These are phyloP conservation scores for Chrysaora quinquecirrha DNA, from an alignment of 30 jellyfish, hydroid and myxozoan genomes.

Conservation along the genomic window DNA sequence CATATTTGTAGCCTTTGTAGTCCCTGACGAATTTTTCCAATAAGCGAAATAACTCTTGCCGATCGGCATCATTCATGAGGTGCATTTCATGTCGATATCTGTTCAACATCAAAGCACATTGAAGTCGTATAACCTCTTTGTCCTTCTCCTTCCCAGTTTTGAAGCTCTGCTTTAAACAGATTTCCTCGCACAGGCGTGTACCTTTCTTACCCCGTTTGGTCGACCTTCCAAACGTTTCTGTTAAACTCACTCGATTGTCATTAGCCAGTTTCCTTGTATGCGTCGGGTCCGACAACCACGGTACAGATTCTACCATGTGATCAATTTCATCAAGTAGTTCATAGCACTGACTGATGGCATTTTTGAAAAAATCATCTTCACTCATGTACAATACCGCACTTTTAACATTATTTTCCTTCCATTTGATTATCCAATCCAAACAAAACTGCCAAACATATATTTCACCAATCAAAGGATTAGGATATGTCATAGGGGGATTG, in stretches of 20 bases:
- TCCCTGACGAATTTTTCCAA: slow-evolving; percentile 19
- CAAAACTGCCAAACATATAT: slow-evolving; percentile 66
- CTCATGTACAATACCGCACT: slow-evolving; percentile 34
- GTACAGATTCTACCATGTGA: slow-evolving; percentile 53
- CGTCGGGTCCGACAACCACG: slow-evolving; percentile 29
- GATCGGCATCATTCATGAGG: neutral
- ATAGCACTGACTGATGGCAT: slow-evolving; percentile 48
- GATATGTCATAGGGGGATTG: slow-evolving; percentile 56
- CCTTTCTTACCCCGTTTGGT: slow-evolving; percentile 21
- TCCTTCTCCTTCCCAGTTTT: slow-evolving; percentile 32
- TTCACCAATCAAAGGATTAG: slow-evolving; percentile 61
- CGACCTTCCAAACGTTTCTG: slow-evolving; percentile 22
- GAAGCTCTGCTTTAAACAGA: slow-evolving; percentile 2
- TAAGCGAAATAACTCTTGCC: slow-evolving; percentile 5
- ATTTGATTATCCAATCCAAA: slow-evolving; percentile 45
- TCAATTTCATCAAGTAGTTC: slow-evolving; percentile 49
- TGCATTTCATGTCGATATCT: slow-evolving; percentile 8
- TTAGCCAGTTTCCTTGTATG: slow-evolving; percentile 36
- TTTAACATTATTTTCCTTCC: slow-evolving; percentile 33
- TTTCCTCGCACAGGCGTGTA: slow-evolving; percentile 16
- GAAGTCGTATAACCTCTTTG: slow-evolving; percentile 44
- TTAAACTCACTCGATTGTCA: slow-evolving; percentile 35
- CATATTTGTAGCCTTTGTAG: slow-evolving; percentile 24
- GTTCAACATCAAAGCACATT: slow-evolving; percentile 34
- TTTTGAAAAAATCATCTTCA: slow-evolving; percentile 25